phyloP scores from a whole-genome alignment of 2,888 invertebrate genomes.

The Drosophila robusta region DNA sequence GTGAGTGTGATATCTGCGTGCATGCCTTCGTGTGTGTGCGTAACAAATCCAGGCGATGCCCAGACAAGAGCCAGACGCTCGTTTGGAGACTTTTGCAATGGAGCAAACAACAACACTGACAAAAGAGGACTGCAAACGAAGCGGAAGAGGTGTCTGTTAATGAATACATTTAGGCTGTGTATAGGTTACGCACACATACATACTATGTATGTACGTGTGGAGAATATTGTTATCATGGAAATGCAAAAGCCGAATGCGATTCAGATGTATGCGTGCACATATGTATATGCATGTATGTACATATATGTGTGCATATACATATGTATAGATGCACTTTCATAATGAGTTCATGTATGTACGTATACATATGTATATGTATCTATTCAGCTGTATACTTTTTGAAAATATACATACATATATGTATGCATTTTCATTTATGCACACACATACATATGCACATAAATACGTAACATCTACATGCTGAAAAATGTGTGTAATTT shows the following conservation, averaged over 20 bases:
- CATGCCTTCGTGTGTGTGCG: background rate
- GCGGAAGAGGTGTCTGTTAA: conserved; percentile 18
- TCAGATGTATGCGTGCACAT: background rate
- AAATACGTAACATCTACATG: background rate
- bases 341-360: conserved; percentile 4
- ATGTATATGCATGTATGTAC: conserved; percentile 6
- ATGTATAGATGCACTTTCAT: background rate
- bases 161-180: conserved; percentile 20
- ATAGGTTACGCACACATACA: conserved; percentile 7
- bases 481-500: too few species aligned
- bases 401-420: background rate
- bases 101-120: conserved; percentile 3
- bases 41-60: conserved; percentile 24
- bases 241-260: background rate
- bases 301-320: too few species aligned
- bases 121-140: conserved; percentile 10
- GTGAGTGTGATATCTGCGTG: background rate
- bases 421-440: conserved; percentile 5
- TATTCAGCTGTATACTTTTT: background rate
- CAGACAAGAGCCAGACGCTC: conserved; percentile 63
- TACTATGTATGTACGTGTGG: conserved; percentile 15
- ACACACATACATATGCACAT: background rate
- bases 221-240: background rate
- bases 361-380: conserved; percentile 6
- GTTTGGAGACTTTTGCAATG: conserved; percentile 44